A percentile compares a stretch with the other conserved stretches of the same genome.
phyloP scores from a whole-genome alignment of 2,113 vertebrate species.

The Strigops habroptila region DNA sequence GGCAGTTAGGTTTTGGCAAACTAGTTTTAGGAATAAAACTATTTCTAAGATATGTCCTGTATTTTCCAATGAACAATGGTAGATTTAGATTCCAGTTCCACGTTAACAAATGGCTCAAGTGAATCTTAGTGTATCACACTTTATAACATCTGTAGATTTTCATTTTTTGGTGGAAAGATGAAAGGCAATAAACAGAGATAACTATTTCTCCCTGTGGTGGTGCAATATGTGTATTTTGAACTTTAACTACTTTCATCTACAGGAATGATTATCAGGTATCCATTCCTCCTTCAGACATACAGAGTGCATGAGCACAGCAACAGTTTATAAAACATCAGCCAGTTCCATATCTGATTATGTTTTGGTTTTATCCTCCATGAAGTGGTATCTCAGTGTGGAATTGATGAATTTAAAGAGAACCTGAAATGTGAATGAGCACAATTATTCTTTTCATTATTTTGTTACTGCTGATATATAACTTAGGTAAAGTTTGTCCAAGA shows the following conservation, averaged over 20 bases:
- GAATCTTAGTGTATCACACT: not conserved
- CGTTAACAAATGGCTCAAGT: not conserved
- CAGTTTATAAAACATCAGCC: not conserved
- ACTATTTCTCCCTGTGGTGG: not conserved
- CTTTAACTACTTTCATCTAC: not conserved
- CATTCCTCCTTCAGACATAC: not conserved
- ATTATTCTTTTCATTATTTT: not conserved
- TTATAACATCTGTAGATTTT: not conserved
- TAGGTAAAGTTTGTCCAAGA: not conserved
- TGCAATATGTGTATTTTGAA: not conserved
- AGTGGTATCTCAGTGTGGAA: not conserved
- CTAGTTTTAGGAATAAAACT: not conserved
- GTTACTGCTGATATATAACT: not conserved
- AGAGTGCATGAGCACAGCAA: fast-evolving
- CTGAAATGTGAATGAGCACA: not conserved
- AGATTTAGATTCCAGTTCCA: not conserved
- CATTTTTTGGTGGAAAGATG: not conserved
- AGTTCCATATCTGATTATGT: not conserved
- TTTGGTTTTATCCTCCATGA: not conserved
- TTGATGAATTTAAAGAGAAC: not conserved
- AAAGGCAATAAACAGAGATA: not conserved
- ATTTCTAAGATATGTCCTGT: not conserved
- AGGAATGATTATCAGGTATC: not conserved
- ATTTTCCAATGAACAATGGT: not conserved
- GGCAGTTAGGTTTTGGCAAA: not conserved